Conservation (phyloP, 2,113 vertebrate species). For the Empidonax alnorum region DNA sequence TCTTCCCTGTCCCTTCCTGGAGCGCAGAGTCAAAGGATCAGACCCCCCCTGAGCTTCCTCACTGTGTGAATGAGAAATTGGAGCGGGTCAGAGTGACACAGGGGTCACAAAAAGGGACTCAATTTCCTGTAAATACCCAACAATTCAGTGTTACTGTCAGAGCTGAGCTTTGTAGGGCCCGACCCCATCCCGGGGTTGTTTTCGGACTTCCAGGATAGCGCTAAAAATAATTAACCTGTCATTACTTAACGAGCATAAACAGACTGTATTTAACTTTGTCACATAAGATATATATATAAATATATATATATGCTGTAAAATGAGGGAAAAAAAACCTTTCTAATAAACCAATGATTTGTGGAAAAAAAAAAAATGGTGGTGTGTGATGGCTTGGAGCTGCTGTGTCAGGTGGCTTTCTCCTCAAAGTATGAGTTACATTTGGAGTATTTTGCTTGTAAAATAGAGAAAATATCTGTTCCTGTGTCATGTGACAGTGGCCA, state of each 20-base stretch:
- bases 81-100: slow-evolving; percentile 21
- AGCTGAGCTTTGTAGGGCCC: slow-evolving; percentile 49
- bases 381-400: neutral
- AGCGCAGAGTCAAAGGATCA: neutral
- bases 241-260: slow-evolving; percentile 69
- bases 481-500: neutral
- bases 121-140: slow-evolving; percentile 73
- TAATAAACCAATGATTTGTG: slow-evolving; percentile 81
- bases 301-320: slow-evolving; percentile 78
- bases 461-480: neutral
- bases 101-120: slow-evolving; percentile 36
- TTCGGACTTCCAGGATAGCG: slow-evolving; percentile 59
- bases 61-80: neutral
- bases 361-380: neutral
- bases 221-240: slow-evolving; percentile 66
- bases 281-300: slow-evolving; percentile 73
- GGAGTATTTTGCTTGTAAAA: neutral
- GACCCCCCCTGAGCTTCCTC: neutral
- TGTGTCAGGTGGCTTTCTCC: neutral
- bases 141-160: slow-evolving; percentile 63
- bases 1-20: neutral
- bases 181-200: neutral
- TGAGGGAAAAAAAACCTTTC: slow-evolving; percentile 72
- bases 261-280: slow-evolving; percentile 81
- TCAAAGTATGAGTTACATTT: neutral